Base-by-base conservation (phyloP, 2,113 vertebrate genomes). In the Nesogale talazaci region DNA sequence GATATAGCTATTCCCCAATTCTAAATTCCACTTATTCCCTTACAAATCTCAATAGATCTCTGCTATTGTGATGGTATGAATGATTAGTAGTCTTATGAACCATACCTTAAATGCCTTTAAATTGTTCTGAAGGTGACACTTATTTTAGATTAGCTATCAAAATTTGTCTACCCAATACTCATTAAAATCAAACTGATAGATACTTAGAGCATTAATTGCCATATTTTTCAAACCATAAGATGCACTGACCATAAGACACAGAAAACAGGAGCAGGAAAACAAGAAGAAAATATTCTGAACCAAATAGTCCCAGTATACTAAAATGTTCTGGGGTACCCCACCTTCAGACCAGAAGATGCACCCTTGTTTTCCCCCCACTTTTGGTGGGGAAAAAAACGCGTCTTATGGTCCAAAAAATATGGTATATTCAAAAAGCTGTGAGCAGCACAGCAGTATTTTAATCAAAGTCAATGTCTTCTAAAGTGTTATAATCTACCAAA, bases 171-270 rank as follows among this genome's bases (percentile, higher is more conserved):
- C 52, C 9, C 84, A 36, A 31, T 9, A 27, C 25, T 89, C 29
- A 38, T 74, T 83, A 87, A 94, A 82, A 93, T 82, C 29, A 93
- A 86, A 61, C 29, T 29, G 57, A 17, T 31, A 77, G 27, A n/a
- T 31, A 83, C 90, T 3, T 42, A n/a, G 23, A 79, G 11, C 12
- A 70, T 52, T 29, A 34, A 1, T 57, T 63, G n/a, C n/a, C n/a
- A n/a, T n/a, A n/a, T n/a, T n/a, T n/a, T n/a, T n/a, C n/a, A n/a
- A n/a, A n/a, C n/a, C n/a, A n/a, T n/a, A n/a, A n/a, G n/a, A n/a
- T n/a, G n/a, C n/a, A n/a, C n/a, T n/a, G n/a, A n/a, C n/a, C n/a
- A n/a, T n/a, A n/a, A n/a, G n/a, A n/a, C n/a, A n/a, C n/a, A n/a
- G n/a, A n/a, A n/a, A n/a, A n/a, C n/a, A n/a, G n/a, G n/a, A n/a